Conservation (phyloP, 1,140 invertebrate species). For the Coptotermes formosanus region DNA sequence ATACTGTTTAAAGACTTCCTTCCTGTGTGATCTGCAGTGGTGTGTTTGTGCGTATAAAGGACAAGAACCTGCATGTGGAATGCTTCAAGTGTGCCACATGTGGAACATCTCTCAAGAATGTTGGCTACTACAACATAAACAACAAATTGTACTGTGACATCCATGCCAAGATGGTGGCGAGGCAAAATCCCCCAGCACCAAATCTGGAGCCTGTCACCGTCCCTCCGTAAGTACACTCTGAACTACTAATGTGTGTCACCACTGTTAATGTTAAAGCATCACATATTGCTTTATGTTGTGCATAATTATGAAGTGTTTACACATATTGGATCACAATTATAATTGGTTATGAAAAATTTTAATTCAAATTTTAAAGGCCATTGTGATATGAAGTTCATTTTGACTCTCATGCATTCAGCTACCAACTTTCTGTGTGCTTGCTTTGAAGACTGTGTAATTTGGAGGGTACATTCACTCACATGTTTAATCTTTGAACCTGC, state of each 20-base stretch:
- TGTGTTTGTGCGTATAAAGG: conserved; percentile 94
- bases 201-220: conserved; percentile 76
- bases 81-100: conserved; percentile 97
- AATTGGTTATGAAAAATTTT: no score
- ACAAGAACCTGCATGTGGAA: conserved; percentile 93
- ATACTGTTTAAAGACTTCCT: background rate
- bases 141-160: conserved; percentile 96
- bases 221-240: conserved; percentile 65
- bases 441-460: no score
- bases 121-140: conserved; percentile 94
- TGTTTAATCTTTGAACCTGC: no score
- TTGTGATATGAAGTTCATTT: no score
- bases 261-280: background rate
- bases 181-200: conserved; percentile 72
- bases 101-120: conserved; percentile 91
- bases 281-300: no score
- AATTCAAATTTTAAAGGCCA: no score
- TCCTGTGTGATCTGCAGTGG: conserved; percentile 60
- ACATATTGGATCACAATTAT: no score
- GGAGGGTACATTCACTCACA: no score
- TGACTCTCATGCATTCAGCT: no score
- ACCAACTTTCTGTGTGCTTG: no score
- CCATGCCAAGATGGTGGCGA: conserved; percentile 86
- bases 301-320: no score
- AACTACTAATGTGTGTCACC: background rate